A percentile compares a stretch with the other conserved stretches of the same genome.
Evolutionary conservation across 2,113 vertebrate genomes (phyloP).

Genomic region (Cryptotis parvus): DNA sequence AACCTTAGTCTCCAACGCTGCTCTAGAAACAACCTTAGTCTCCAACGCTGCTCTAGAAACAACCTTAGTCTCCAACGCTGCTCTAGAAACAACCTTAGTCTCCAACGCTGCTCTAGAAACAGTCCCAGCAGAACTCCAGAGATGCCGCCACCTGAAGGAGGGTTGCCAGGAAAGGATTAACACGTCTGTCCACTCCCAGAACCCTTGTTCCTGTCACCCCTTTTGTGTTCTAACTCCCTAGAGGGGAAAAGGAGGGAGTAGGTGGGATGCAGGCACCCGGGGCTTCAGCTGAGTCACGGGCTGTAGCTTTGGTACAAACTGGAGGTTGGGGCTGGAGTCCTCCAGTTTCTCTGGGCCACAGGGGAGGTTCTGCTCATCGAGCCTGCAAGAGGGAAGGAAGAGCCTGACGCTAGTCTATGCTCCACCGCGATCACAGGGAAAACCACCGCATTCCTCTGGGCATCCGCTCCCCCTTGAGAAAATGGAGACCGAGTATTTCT

Average conservation of each 20-base stretch:
- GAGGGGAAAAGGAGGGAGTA: background rate
- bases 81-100: no score
- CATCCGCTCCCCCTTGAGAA: background rate
- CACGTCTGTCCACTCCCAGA: no score
- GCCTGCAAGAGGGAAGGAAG: background rate
- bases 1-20: fast-evolving
- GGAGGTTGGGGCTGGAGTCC: background rate
- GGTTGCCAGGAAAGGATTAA: background rate
- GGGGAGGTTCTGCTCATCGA: fast-evolving
- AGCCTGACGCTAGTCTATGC: no score
- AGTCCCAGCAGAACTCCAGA: no score
- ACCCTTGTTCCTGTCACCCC: background rate
- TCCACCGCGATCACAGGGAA: background rate
- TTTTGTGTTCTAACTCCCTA: background rate
- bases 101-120: background rate
- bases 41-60: no score
- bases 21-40: no score
- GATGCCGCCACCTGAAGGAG: background rate
- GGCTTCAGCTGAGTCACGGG: background rate
- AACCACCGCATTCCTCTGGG: background rate
- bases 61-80: fast-evolving
- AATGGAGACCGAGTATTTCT: background rate
- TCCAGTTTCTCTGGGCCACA: background rate
- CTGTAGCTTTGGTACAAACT: background rate
- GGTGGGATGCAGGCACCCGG: background rate